A percentile compares a stretch with the other conserved stretches of the same genome.
phyloP scores from a whole-genome alignment of 1,140 invertebrate genomes.

The Varroa destructor region DNA sequence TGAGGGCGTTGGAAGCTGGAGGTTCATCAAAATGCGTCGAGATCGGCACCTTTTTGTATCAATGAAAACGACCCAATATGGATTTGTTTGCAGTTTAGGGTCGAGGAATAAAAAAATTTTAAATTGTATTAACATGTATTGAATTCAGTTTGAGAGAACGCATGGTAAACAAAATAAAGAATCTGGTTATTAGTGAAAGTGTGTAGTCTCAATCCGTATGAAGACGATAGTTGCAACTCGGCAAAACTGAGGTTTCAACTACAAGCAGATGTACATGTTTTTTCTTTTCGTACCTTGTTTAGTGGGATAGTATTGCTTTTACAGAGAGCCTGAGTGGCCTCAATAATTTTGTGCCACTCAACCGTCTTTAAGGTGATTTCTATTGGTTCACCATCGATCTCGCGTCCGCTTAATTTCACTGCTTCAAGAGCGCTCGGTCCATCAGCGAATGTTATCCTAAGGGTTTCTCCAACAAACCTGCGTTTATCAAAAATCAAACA shows the following conservation, averaged over 20 bases:
- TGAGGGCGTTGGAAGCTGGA: no score
- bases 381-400: constrained; percentile 55
- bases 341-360: constrained; percentile 63
- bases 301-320: constrained; percentile 66
- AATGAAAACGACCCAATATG: no score
- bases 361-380: constrained; percentile 63
- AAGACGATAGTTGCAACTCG: no score
- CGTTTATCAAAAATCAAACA: constrained; percentile 36
- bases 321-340: constrained; percentile 66
- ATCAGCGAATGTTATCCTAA: constrained; percentile 77
- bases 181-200: constrained; percentile 29
- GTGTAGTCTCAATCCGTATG: constrained; percentile 34
- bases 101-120: no score
- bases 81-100: neutral
- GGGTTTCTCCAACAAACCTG: constrained; percentile 70
- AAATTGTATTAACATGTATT: no score
- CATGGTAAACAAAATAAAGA: neutral
- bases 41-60: neutral
- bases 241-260: constrained; percentile 36
- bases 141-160: neutral
- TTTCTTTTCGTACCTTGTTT: constrained; percentile 36
- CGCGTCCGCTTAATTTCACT: constrained; percentile 44
- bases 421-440: constrained; percentile 67
- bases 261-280: constrained; percentile 24
- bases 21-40: constrained; percentile 1